Evolutionary conservation across 2,113 vertebrate species (phyloP).

Genomic region (Perca schrenkii): DNA sequence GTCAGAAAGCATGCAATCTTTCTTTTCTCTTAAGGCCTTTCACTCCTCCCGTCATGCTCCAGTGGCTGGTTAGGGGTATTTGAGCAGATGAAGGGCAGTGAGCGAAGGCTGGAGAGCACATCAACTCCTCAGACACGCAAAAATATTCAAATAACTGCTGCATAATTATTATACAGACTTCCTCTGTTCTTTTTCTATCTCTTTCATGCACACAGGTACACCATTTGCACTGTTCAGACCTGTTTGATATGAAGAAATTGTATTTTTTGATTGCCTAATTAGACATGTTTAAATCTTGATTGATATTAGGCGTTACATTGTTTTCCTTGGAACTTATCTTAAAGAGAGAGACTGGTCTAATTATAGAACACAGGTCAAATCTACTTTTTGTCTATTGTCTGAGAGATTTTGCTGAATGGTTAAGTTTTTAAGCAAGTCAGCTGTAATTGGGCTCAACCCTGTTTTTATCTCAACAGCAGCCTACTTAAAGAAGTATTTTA

Average conservation of each 20-base stretch:
- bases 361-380: not conserved
- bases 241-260: not conserved
- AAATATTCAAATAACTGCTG: constrained; percentile 32
- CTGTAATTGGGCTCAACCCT: not conserved
- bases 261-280: not conserved
- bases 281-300: not conserved
- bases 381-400: not conserved
- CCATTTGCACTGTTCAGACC: not conserved
- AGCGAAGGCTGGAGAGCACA: constrained; percentile 36
- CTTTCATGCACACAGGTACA: not conserved
- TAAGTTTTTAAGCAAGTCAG: not conserved
- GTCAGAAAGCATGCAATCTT: constrained; percentile 12
- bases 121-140: not conserved
- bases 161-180: not conserved
- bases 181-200: not conserved
- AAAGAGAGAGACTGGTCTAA: not conserved
- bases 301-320: not conserved
- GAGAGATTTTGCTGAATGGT: not conserved
- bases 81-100: constrained; percentile 42
- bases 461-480: not conserved
- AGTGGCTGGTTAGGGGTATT: constrained; percentile 22
- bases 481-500: no score
- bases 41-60: constrained; percentile 36
- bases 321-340: not conserved
- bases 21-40: not conserved